Evolutionary conservation across 2,888 invertebrate species (phyloP), one percentile per base, ranked within the genome.

Genomic region (Andrena bicolor): DNA sequence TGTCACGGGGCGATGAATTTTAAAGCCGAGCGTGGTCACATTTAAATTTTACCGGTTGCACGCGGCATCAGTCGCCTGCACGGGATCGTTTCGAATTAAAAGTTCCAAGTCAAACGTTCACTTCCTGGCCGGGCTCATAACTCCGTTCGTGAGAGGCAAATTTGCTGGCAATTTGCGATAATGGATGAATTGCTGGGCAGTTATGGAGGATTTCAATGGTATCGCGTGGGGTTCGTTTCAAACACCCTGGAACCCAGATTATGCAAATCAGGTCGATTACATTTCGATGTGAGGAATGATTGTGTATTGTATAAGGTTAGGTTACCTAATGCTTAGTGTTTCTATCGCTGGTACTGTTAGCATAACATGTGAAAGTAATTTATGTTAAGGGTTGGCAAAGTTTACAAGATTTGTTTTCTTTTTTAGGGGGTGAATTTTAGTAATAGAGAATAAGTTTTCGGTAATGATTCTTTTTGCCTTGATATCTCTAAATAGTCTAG

Each of bases 31-130:
- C 53, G 61, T 28, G 68, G 74, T 76, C 41, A 53, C 28, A 72
- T 83, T 82, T 74, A 80, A 71, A 83, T 83, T 82, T 64, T 70
- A 78, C 20, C 56, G 23, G 61, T 16, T 16, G 51, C 30, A 8
- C 70, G 5, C 32, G n/a, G 51, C 23, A n/a, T 32, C 10, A 32
- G 8, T 16, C 32, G 49, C 16, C 49, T 30, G 26, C 41, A 56
- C 23, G 26, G 60, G 56, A 28, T 60, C 58, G 61, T 35, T 26
- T 3, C 63, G 30, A 64, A 60, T 58, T 63, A 64, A 70, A 75
- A 69, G 58, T 70, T 65, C 8, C 23, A 6, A 8, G 53, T 20
- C 48, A 16, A 61, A 49, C 58, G 20, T 32, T 8, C 23, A 30
- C 35, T 56, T 53, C 28, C 56, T 35, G 2, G 8, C 2, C 4